A percentile compares a stretch with the other conserved stretches of the same genome.
Evolutionary conservation across 2,797 vertebrate genomes (phyloP).

Genomic region (Scyliorhinus canicula): DNA sequence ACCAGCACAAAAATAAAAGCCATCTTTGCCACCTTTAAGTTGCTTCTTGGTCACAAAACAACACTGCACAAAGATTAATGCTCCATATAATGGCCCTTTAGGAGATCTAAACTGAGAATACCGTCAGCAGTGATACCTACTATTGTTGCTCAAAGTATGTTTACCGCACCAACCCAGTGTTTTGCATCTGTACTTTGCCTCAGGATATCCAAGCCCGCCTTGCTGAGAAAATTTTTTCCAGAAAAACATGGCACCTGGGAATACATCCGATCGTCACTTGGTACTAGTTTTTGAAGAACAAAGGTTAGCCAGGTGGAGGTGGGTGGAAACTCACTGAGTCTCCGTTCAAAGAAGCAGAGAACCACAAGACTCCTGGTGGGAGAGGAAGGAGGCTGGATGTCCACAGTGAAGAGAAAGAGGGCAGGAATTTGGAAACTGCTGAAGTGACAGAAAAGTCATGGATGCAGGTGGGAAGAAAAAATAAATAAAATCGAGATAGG

Average conservation of each 20-base stretch:
- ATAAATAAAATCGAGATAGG: too few relatives aligned
- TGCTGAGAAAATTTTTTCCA: background rate
- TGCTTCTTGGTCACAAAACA: background rate
- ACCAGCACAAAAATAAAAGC: background rate
- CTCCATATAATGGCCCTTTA: background rate
- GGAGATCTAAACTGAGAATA: background rate
- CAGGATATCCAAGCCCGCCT: background rate
- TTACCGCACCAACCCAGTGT: background rate
- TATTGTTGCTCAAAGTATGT: background rate
- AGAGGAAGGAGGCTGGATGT: too few relatives aligned
- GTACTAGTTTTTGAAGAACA: background rate
- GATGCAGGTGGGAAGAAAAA: too few relatives aligned
- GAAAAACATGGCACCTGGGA: background rate
- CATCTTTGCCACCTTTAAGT: background rate
- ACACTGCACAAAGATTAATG: background rate
- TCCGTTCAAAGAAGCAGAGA: too few relatives aligned
- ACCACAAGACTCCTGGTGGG: too few relatives aligned
- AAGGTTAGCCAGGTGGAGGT: too few relatives aligned
- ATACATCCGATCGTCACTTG: background rate
- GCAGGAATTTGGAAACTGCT: too few relatives aligned
- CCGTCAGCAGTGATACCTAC: background rate
- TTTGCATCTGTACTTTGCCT: background rate
- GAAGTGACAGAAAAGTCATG: too few relatives aligned
- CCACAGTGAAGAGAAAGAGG: too few relatives aligned
- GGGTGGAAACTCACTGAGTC: too few relatives aligned